Evolutionary conservation across 2,888 invertebrate species (phyloP).

Genomic region (Gerris lacustris): DNA sequence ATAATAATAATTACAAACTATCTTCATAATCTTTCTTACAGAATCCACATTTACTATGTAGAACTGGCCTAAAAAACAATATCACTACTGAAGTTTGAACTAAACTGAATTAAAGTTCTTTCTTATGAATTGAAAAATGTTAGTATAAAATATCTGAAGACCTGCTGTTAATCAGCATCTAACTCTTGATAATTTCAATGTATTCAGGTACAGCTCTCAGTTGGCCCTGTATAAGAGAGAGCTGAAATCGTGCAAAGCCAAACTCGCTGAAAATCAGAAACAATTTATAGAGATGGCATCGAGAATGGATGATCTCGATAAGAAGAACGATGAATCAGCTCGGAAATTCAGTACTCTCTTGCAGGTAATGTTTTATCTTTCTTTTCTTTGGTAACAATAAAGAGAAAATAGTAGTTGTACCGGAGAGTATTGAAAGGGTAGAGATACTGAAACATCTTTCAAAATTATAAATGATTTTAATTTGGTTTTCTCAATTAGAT

Average conservation of each 20-base stretch:
- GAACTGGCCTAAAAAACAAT: no score
- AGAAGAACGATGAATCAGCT: conserved; percentile 80
- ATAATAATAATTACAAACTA: no score
- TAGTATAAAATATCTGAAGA: no score
- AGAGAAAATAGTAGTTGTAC: no score
- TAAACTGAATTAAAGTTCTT: no score
- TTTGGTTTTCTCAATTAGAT: neutral
- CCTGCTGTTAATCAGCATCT: no score
- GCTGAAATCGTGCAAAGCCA: conserved; percentile 64
- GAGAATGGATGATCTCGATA: conserved; percentile 78
- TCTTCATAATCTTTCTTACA: no score
- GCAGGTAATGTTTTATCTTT: conserved; percentile 43
- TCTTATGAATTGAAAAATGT: no score
- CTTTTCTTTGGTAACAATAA: conserved; percentile 3
- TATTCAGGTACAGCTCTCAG: conserved; percentile 61
- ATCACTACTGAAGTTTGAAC: no score
- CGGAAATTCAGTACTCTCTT: conserved; percentile 77
- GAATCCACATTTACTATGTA: no score
- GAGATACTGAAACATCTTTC: neutral
- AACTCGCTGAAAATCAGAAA: conserved; percentile 73
- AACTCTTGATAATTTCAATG: no score
- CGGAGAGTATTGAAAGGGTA: neutral
- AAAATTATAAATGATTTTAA: conserved; percentile 4
- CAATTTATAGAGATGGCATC: conserved; percentile 70
- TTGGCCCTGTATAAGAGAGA: conserved; percentile 65